Base-by-base conservation (phyloP, 2,113 vertebrate species). In the Lutjanus erythropterus region DNA sequence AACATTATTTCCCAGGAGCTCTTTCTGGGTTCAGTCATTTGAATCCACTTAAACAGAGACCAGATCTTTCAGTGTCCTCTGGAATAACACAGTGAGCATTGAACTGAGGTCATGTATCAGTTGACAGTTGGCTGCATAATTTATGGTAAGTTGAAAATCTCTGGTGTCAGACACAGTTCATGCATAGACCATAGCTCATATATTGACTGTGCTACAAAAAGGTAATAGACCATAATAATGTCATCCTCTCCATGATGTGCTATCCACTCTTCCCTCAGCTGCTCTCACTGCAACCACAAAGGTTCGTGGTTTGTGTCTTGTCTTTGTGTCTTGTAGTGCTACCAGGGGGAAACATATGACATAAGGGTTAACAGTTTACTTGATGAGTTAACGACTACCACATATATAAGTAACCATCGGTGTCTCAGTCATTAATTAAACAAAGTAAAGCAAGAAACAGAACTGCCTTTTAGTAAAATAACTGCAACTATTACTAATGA, bases 41-140 rank as follows among this genome's bases (percentile, higher is more conserved):
- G 86, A 92, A 88, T 91, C 78, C 62, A 84, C 87, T 90, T 92
- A 81, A 79, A 91, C 15, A 50, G 23, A 75, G 78, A 82, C 85
- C 78, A 47, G 77, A 88, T 89, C 86, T 91, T 81, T 65, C 71
- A 69, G 80, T 88, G 84, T 90, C 84, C 83, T 87, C 81, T 85
- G 80, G 69, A 91, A 83, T 44, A 89, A 91, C 85, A 91, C 83
- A 82, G 75, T 80, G 85, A 77, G 75, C 84, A 81, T 31, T 92
- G 84, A 89, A 82, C 91, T 85, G 86, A 80, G 87, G 87, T 91
- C 86, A 78, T 83, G 86, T 87, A 90, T 91, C 91, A 89, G 79
- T 88, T 95, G 92, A 92, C 93, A 92, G 90, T 91, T 91, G 86
- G 88, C 83, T 85, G 94, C 88, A 94, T 94, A 95, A 92, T 92